Evolutionary conservation across 2,888 invertebrate species (phyloP), one percentile per base, ranked within the genome.

Genomic region (Cantharis lateralis): DNA sequence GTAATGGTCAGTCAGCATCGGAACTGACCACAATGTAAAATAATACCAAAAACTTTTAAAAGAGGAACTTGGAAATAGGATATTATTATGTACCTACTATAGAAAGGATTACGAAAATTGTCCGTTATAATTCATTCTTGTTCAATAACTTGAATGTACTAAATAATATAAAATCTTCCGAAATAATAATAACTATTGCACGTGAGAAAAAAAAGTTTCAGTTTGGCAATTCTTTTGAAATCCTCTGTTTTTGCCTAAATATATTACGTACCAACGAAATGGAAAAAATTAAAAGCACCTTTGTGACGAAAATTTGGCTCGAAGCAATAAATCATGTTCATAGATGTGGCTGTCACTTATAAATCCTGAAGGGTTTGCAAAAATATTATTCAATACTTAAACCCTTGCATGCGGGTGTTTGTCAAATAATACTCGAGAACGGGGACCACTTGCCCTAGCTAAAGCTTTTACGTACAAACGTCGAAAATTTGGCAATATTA

Each of bases 21-120:
- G 64, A 75, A 78, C 63, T 80, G 80, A 80, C 80, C 80, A 78
- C 78, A 76, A 28, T 72, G 63, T 26, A 75, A 78, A 78, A 78
- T 78, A 75, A 72, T 72, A 74, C 28, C 32, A 70, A 71, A 74
- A 68, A 71, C 32, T 69, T 70, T 72, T 69, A 66, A 77, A 71
- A 18, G 63, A 48, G 70, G 28, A 71, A 28, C 62, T 66, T 72
- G 68, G 80, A 77, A 80, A 78, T 80, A 78, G 77, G 80, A 78
- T 80, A 80, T 78, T 48, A 48, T 48, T 68, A 63, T 28, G 26
- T 24, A 24, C 24, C 26, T 28, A 10, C 26, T 48, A 15, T 24
- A 24, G 20, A 79, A 79, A 77, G 79, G 80, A 78, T 76, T 80
- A 76, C 68, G 48, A 68, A 62, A 72, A 77, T 24, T 73, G 77